These are phyloP conservation scores for Xanthia togata DNA, from an alignment of 2,888 invertebrate species.

Conservation along the genomic window DNA sequence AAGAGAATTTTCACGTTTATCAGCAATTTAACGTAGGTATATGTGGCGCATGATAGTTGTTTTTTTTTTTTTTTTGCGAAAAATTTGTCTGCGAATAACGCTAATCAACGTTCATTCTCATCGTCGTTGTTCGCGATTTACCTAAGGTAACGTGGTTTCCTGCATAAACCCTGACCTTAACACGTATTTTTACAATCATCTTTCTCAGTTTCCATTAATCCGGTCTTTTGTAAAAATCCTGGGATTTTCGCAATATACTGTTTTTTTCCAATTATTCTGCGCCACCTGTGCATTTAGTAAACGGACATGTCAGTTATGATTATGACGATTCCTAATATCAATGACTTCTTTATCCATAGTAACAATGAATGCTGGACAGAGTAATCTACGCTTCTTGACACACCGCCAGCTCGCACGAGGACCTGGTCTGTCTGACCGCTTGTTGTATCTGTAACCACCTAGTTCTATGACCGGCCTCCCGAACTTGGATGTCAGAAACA, in stretches of 20 bases:
- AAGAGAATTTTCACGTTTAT: too few species aligned
- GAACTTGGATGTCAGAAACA: constrained; percentile 71
- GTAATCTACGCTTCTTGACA: constrained; percentile 71
- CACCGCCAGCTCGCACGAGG: constrained; percentile 75
- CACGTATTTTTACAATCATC: neutral
- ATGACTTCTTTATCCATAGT: constrained; percentile 75
- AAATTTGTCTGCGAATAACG: too few species aligned
- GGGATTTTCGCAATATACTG: too few species aligned
- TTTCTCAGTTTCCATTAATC: neutral
- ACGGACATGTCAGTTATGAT: constrained; percentile 60
- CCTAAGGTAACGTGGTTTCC: neutral
- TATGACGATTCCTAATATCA: constrained; percentile 72
- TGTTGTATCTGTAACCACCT: constrained; percentile 77
- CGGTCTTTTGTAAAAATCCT: neutral
- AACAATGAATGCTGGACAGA: constrained; percentile 76
- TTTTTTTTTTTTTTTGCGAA: too few species aligned
- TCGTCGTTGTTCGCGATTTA: neutral
- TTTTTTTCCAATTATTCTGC: neutral
- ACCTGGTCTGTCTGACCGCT: constrained; percentile 74
- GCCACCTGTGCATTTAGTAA: neutral
- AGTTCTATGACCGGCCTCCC: constrained; percentile 78
- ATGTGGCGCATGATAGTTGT: too few species aligned
- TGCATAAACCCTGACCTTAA: neutral
- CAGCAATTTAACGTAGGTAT: too few species aligned
- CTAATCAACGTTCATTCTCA: too few species aligned